Evolutionary conservation across 2,888 invertebrate genomes (phyloP), one percentile per base, ranked within the genome.

Genomic region (Harpagoxenus sublaevis): DNA sequence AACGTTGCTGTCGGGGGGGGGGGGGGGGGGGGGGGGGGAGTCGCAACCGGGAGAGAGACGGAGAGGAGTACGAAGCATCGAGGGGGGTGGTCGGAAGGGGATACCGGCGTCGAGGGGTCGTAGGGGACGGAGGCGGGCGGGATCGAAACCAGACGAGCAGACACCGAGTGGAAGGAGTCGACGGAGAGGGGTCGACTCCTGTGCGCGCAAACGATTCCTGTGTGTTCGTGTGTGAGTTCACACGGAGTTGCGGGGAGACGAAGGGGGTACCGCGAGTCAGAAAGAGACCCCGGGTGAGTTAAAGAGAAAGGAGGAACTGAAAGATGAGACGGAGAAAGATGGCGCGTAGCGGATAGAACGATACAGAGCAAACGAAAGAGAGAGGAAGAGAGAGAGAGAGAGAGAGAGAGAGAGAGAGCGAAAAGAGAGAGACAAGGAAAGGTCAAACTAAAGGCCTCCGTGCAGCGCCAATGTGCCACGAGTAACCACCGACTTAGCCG

Each of bases 401-500:
- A 48, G 65, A 84, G 57, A 55, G 68, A 57, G 68, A 55, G 48
- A 28, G 68, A 66, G 48, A 42, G 74, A 62, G 65, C 45, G 45
- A 12, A 45, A 45, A 86, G 86, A 65, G 81, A 81, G 39, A 84
- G 86, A 84, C 86, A 83, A 87, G 89, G 90, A 92, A 94, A 94
- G 94, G 94, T 94, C 94, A 94, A n/a, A n/a, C n/a, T n/a, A n/a
- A 94, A 94, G 94, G 94, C 94, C 94, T 94, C 91, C 90, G 93
- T 86, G 89, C 88, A 88, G 91, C 93, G 86, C 93, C 92, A 91
- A 92, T 93, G 90, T 90, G 92, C 91, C 88, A 88, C 87, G 89
- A 89, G 89, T 89, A 89, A 91, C 91, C 90, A 92, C 91, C 90
- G 92, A 88, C 90, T 86, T 84, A 88, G 90, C 92, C 89, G 88